Evolutionary conservation across 2,113 vertebrate species (phyloP).

Genomic region (Zonotrichia leucophrys): DNA sequence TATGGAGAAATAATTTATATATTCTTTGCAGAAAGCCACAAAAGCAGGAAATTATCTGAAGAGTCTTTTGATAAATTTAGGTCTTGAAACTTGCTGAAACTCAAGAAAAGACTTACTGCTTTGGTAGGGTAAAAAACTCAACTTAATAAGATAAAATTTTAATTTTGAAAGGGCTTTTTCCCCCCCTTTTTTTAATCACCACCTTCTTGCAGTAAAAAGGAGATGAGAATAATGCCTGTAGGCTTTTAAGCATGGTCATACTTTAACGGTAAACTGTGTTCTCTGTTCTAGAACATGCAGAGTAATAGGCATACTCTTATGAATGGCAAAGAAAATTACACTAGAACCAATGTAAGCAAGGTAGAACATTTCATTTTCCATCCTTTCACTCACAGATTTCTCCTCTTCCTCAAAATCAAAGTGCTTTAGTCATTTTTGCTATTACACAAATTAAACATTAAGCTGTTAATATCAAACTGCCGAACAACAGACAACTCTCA

Average conservation of each 20-base stretch:
- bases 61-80: not conserved
- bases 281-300: not conserved
- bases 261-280: not conserved
- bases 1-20: not conserved
- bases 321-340: not conserved
- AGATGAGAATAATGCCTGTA: not conserved
- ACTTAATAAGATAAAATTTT: not conserved
- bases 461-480: slow-evolving; percentile 23
- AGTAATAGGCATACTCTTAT: not conserved
- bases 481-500: not conserved
- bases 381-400: not conserved
- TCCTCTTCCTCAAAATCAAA: not conserved
- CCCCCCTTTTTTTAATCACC: not conserved
- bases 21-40: not conserved
- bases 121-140: not conserved
- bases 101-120: not conserved
- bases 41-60: not conserved
- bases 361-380: not conserved
- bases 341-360: not conserved
- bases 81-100: not conserved
- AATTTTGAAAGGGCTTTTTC: not conserved
- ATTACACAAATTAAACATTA: slow-evolving; percentile 24
- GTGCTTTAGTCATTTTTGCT: not conserved
- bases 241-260: not conserved
- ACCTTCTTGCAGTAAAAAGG: not conserved